A percentile compares a stretch with the other conserved stretches of the same genome.
Conservation (phyloP, 2,113 vertebrate genomes). For the Melanotaenia duboulayi region DNA sequence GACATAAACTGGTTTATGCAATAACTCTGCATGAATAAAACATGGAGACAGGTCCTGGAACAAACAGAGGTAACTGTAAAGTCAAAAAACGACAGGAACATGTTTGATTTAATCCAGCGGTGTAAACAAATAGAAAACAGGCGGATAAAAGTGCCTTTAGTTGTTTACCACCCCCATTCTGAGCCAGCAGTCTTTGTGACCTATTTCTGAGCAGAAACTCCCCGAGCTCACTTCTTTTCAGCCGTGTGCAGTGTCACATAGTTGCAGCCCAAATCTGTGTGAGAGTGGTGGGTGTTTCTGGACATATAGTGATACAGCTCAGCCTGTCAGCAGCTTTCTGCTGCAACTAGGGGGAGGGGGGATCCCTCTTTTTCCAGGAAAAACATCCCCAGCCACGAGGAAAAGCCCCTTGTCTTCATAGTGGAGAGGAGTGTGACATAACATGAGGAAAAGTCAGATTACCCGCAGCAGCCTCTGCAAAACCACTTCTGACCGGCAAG, state of each 20-base stretch:
- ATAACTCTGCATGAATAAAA: too few species aligned
- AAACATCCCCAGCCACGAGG: neutral
- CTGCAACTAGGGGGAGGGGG: slow-evolving; percentile 25
- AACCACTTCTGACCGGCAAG: slow-evolving; percentile 56
- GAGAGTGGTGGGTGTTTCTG: slow-evolving; percentile 51
- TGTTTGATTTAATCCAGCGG: too few species aligned
- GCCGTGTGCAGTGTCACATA: slow-evolving; percentile 53
- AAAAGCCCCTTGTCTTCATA: slow-evolving; percentile 15
- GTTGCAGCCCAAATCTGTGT: slow-evolving; percentile 59
- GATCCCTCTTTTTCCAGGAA: slow-evolving; percentile 21
- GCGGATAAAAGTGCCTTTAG: too few species aligned
- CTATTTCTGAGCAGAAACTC: slow-evolving; percentile 62
- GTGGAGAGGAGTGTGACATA: slow-evolving; percentile 34
- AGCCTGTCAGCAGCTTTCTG: slow-evolving; percentile 25
- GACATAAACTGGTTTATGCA: too few species aligned
- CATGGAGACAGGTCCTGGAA: too few species aligned
- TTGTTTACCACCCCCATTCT: too few species aligned
- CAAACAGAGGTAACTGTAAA: too few species aligned
- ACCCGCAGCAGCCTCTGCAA: slow-evolving; percentile 67
- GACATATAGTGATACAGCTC: slow-evolving; percentile 43
- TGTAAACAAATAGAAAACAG: too few species aligned
- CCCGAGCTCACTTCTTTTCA: slow-evolving; percentile 49
- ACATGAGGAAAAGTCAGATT: slow-evolving; percentile 62
- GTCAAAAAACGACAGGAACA: too few species aligned
- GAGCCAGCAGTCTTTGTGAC: too few species aligned